Evolutionary conservation across 2,113 vertebrate genomes (phyloP), one percentile per base, ranked within the genome.

Genomic region (Lophius piscatorius): DNA sequence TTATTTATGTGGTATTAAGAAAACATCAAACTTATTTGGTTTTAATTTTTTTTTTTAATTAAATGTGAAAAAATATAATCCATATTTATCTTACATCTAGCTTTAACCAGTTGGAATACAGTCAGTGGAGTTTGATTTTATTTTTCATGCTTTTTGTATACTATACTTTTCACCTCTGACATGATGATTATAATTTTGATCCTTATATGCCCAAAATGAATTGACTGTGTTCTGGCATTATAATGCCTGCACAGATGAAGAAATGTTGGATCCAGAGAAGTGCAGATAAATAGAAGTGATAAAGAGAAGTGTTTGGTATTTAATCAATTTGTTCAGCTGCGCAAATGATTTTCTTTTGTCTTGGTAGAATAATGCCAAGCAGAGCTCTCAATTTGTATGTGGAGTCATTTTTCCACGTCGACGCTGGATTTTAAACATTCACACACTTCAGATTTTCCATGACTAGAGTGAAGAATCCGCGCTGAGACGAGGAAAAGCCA

Each of bases 291-390:
- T 79, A 67, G n/a, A n/a, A n/a, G n/a, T n/a, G n/a, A n/a, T n/a
- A n/a, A 38, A 21, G 40, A 67, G 58, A 62, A 52, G 34, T 58
- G 50, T 69, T 71, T 63, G 63, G 64, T 56, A 63, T 31, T 70
- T 72, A 28, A 2, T 69, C 74, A 28, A 76, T 83, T 86, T 83
- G 80, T 61, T 86, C 78, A 81, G 78, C 66, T 75, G 75, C 70
- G 75, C 59, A 54, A 57, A 79, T 65, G 68, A 68, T 76, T 68
- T 18, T 9, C 39, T 18, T 71, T 60, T 57, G 28, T n/a, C 65
- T 74, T 55, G 28, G 40, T 59, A 60, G 66, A 70, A 63, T 58
- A 55, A 39, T 47, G 48, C 55, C 33, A 61, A 70, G 56, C 38
- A 18, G 54, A 63, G 57, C 63, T 76, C 64, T 76, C 76, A 54